phyloP scores from a whole-genome alignment of 2,888 invertebrate species.

The Mechanitis mazaeus region DNA sequence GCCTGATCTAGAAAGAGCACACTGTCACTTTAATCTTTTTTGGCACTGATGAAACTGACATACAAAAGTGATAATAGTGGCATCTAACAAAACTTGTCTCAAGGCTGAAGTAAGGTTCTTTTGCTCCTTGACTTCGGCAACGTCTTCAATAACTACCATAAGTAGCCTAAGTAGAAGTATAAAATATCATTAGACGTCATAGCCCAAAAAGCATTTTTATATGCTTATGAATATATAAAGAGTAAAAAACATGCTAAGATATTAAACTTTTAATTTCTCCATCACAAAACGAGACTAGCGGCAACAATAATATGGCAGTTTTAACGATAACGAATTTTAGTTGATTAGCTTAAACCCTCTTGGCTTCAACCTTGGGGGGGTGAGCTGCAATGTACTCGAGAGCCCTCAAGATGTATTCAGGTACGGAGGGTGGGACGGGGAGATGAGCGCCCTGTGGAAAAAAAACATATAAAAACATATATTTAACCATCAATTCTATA shows the following conservation, averaged over 20 bases:
- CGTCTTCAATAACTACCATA: too few species aligned
- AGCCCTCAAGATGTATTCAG: slow-evolving; percentile 59
- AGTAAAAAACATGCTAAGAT: background rate
- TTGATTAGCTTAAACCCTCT: slow-evolving; percentile 37
- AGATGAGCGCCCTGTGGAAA: slow-evolving; percentile 40
- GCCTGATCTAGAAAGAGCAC: too few species aligned
- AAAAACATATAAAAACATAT: background rate
- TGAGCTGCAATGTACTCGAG: slow-evolving; percentile 66
- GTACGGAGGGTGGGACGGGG: slow-evolving; percentile 46
- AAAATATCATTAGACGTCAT: too few species aligned
- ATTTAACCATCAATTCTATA: background rate
- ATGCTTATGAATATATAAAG: background rate
- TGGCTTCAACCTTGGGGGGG: slow-evolving; percentile 59
- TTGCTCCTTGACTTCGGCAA: too few species aligned
- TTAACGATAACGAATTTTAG: slow-evolving; percentile 23
- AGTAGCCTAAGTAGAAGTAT: too few species aligned
- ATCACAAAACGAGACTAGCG: slow-evolving; percentile 55
- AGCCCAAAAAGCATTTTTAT: too few species aligned
- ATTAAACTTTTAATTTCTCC: slow-evolving; percentile 33
- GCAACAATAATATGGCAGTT: slow-evolving; percentile 42
- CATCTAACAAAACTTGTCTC: too few species aligned
- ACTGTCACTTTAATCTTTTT: too few species aligned
- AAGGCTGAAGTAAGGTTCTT: too few species aligned
- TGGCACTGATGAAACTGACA: too few species aligned
- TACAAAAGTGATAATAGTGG: too few species aligned